Evolutionary conservation across 37 sponge, comb jelly and placozoan species (phyloP), one percentile per base, ranked within the genome.

Genomic region (Tethya wilhelma): DNA sequence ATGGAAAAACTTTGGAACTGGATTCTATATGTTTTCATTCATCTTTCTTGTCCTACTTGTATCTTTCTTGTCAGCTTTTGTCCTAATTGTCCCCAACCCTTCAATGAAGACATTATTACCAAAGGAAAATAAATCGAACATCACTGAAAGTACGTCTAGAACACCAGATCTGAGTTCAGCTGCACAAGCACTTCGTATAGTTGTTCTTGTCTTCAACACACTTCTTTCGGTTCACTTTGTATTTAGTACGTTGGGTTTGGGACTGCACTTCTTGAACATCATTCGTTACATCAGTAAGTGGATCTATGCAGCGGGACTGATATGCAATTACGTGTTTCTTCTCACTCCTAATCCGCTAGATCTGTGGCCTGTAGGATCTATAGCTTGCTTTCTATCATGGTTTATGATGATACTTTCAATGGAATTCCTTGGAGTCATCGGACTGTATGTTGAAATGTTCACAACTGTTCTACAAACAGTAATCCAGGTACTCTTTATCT

Each of bases 371-470:
- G 67, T 81, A 12, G 97, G 89, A 26, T 84, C 92, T n/a, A 33
- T 87, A 30, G 94, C 89, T 14, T 42, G 85, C 19, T 84, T 90
- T 49, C 84, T 90, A 32, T 40, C 77, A 19, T 96, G 97, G 97
- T 59, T 96, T 4, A 45, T 74, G 4, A 42, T 94, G 2, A 37
- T 84, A 5, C 49, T 91, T 30, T 23, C 57, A 41, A n/a, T 90
- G 14, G 65, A 81, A 46, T 73, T 59, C 32, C 91, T 86, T 80
- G 82, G 75, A 22, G 7, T 84, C 14, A 73, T 90, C 68, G 97
- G 95, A 14, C 49, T 88, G 56, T 94, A 94, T 74, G 83, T 91
- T 11, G 71, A 62, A 11, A 96, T 96, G 97, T 83, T 94, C 46
- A 37, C 85, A 14, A 81, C 67, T 9, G 70, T 96, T 44, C 68